Evolutionary conservation across 1,140 invertebrate species (phyloP).

Genomic region (Scaptodrosophila lebanonensis): DNA sequence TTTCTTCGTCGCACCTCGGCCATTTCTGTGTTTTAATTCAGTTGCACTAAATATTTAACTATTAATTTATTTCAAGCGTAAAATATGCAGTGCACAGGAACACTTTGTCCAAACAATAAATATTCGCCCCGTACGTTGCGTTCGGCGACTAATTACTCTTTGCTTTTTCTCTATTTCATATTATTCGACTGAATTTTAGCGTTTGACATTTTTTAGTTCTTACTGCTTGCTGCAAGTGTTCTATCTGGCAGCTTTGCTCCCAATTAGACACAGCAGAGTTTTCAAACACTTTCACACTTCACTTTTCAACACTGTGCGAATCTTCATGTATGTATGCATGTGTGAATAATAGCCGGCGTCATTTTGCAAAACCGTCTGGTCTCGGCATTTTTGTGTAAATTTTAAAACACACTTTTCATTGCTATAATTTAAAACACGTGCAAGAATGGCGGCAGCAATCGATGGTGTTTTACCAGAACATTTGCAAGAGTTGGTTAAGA

Average conservation of each 20-base stretch:
- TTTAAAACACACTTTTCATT: not conserved
- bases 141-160: too few relatives aligned
- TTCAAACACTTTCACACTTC: too few relatives aligned
- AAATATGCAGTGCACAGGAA: conserved; percentile 22
- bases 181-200: not conserved
- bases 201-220: too few relatives aligned
- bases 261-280: too few relatives aligned
- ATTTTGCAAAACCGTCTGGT: conserved; percentile 41
- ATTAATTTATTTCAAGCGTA: conserved; percentile 8
- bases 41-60: conserved; percentile 21
- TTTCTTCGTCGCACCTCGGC: conserved; percentile 71
- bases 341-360: conserved; percentile 41
- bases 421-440: not conserved
- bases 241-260: too few relatives aligned
- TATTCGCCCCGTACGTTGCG: too few relatives aligned
- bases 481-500: conserved; percentile 79
- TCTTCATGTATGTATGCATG: not conserved
- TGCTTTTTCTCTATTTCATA: not conserved
- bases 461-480: conserved; percentile 81
- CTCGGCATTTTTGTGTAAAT: too few relatives aligned
- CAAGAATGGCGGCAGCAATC: conserved; percentile 81
- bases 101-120: conserved; percentile 2
- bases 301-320: conserved; percentile 13
- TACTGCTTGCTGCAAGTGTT: too few relatives aligned
- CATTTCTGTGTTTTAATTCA: conserved; percentile 30